Evolutionary conservation across 2,797 vertebrate genomes (phyloP).

Genomic region (Sebastes variabilis): DNA sequence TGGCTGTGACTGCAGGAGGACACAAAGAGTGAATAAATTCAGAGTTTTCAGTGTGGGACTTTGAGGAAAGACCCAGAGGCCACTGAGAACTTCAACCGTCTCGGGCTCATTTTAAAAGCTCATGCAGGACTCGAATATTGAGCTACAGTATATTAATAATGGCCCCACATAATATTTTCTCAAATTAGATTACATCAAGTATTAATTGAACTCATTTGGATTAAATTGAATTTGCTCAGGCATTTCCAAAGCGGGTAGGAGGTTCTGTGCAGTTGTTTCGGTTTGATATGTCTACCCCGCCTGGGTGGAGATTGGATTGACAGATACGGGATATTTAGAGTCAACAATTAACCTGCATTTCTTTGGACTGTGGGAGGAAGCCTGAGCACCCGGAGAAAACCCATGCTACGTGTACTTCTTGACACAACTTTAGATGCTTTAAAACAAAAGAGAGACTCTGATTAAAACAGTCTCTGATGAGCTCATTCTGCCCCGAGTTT

Average conservation of each 20-base stretch:
- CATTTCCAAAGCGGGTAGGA: conserved; percentile 6
- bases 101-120: conserved; percentile 5
- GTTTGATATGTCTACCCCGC: neutral
- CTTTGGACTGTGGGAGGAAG: too few species aligned
- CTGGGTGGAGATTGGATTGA: conserved; percentile 33
- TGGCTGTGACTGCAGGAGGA: conserved; percentile 32
- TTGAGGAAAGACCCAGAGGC: neutral
- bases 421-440: neutral
- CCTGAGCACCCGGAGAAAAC: too few species aligned
- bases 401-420: neutral
- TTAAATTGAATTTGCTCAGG: conserved; percentile 39
- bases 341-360: too few species aligned
- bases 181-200: conserved; percentile 43
- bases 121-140: neutral
- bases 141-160: conserved; percentile 6
- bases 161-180: conserved; percentile 17
- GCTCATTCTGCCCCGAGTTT: neutral
- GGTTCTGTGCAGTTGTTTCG: conserved; percentile 5
- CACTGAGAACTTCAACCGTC: neutral
- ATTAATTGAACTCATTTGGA: conserved; percentile 51
- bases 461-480: neutral
- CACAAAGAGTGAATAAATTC: conserved; percentile 36
- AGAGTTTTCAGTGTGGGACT: conserved; percentile 8
- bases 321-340: neutral
- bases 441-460: neutral